Evolutionary conservation across 2,888 invertebrate species (phyloP).

Genomic region (Netelia melanura): DNA sequence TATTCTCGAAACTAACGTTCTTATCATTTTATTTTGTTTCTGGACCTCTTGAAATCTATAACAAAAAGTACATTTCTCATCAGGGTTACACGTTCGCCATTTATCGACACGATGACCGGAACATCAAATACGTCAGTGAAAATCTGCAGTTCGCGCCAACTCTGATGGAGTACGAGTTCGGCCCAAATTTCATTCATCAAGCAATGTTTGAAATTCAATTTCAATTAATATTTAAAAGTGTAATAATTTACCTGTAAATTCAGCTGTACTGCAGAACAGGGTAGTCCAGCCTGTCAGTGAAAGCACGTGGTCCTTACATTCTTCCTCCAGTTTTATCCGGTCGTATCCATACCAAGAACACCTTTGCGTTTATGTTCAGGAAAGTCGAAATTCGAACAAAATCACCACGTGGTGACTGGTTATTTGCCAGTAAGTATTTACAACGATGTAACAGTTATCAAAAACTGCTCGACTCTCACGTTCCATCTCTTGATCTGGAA

Average conservation of each 20-base stretch:
- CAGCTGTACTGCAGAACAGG: constrained; percentile 84
- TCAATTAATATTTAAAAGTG: background rate
- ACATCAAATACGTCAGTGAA: constrained; percentile 86
- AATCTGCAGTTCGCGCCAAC: constrained; percentile 88
- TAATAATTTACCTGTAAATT: constrained; percentile 48
- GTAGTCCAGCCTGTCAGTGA: constrained; percentile 84
- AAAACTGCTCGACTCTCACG: constrained; percentile 52
- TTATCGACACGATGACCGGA: constrained; percentile 87
- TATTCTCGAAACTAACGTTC: background rate
- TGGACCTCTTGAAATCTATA: background rate
- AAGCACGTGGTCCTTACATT: constrained; percentile 86
- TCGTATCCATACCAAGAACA: constrained; percentile 87
- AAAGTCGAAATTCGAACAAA: constrained; percentile 89
- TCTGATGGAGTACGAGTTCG: constrained; percentile 86
- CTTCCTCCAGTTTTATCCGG: constrained; percentile 90
- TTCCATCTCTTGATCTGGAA: constrained; percentile 88
- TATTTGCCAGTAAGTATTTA: constrained; percentile 88
- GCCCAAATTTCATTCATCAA: constrained; percentile 85
- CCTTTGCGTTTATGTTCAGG: constrained; percentile 90
- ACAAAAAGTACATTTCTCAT: constrained; percentile 64
- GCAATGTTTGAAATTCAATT: constrained; percentile 69
- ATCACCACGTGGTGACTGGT: constrained; percentile 92
- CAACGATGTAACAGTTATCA: background rate
- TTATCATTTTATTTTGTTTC: constrained; percentile 13
- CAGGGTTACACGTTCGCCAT: constrained; percentile 91